Evolutionary conservation across 1,140 invertebrate genomes (phyloP).

Genomic region (Akabosia matsudoensis): DNA sequence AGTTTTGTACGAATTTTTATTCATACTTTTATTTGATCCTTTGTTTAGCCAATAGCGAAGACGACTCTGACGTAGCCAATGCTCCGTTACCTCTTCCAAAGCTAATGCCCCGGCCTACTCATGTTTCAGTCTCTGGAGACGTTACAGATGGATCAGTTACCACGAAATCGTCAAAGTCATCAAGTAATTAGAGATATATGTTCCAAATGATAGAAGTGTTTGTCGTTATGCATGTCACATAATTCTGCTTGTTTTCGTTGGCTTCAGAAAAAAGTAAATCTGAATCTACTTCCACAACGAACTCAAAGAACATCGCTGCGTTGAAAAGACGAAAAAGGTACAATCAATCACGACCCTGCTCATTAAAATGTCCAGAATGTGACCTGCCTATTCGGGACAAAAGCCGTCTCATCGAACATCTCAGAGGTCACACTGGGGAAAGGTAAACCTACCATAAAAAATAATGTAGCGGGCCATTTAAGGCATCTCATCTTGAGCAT

Average conservation of each 20-base stretch:
- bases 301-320: neutral
- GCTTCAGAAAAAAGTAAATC: neutral
- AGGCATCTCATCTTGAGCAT: too few relatives aligned
- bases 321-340: neutral
- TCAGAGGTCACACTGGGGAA: neutral
- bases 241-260: neutral
- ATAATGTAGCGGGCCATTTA: too few relatives aligned
- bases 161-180: too few relatives aligned
- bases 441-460: neutral
- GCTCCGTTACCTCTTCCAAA: neutral
- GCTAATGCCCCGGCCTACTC: constrained; percentile 3
- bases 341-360: neutral
- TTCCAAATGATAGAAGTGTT: neutral
- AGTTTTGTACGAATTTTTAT: too few relatives aligned
- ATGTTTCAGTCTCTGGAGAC: neutral
- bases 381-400: neutral
- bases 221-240: neutral
- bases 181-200: too few relatives aligned
- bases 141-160: neutral
- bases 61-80: neutral
- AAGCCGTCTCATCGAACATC: constrained; percentile 7
- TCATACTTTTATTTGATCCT: too few relatives aligned
- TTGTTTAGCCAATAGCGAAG: constrained; percentile 7
- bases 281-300: neutral
- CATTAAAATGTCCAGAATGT: neutral